Evolutionary conservation across 1,140 invertebrate species (phyloP).

Genomic region (Eumeta japonica): DNA sequence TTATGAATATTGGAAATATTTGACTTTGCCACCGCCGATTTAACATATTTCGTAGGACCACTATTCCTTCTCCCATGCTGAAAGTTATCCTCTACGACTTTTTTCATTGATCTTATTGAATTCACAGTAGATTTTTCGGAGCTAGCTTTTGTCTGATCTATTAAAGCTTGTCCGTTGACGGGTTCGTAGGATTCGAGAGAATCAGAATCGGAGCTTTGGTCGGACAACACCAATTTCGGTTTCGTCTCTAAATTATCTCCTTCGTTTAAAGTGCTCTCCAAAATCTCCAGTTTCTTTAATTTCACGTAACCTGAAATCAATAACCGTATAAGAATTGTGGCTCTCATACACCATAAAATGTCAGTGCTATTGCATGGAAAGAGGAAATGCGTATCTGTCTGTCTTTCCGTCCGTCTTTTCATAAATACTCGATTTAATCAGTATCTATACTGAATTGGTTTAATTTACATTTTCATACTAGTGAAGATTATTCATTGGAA

Average conservation of each 20-base stretch:
- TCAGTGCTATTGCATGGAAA: too few species aligned
- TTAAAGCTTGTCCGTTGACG: slow-evolving; percentile 21
- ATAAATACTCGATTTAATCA: too few species aligned
- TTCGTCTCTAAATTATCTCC: slow-evolving; percentile 22
- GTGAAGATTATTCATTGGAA: too few species aligned
- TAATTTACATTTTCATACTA: too few species aligned
- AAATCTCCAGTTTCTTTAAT: slow-evolving; percentile 53
- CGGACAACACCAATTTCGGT: slow-evolving; percentile 12
- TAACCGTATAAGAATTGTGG: too few species aligned
- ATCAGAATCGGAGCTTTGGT: slow-evolving; percentile 23
- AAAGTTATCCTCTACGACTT: slow-evolving; percentile 4
- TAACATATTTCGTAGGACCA: slow-evolving; percentile 28
- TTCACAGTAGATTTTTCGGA: slow-evolving; percentile 25
- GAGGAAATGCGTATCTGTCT: too few species aligned
- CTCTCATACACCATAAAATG: too few species aligned
- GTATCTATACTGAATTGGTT: too few species aligned
- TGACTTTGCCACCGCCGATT: slow-evolving; percentile 16
- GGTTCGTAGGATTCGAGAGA: slow-evolving; percentile 31
- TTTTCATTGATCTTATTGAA: too few species aligned
- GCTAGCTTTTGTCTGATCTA: too few species aligned
- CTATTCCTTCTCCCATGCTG: too few species aligned
- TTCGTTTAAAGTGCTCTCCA: slow-evolving; percentile 43
- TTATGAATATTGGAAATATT: slow-evolving; percentile 26
- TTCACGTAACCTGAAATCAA: slow-evolving; percentile 57
- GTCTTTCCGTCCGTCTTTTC: too few species aligned